phyloP scores from a whole-genome alignment of 2,797 vertebrate species.

The Sphenodon punctatus region DNA sequence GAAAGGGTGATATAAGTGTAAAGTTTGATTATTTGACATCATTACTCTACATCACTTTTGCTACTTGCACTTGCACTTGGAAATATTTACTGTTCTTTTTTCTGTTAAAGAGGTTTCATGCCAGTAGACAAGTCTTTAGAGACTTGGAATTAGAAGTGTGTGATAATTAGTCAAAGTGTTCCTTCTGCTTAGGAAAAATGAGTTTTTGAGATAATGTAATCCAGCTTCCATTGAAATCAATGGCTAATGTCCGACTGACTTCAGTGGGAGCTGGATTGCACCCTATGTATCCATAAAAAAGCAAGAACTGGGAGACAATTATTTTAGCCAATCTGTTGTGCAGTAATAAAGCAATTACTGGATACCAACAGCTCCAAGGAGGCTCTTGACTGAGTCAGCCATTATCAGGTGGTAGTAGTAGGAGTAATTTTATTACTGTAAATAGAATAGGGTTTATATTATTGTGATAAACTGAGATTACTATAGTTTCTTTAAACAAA shows the following conservation, averaged over 20 bases:
- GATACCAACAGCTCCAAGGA: neutral
- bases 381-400: neutral
- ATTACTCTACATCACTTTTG: too few species aligned
- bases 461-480: neutral
- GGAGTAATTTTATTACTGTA: neutral
- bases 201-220: too few species aligned
- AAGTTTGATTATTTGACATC: too few species aligned
- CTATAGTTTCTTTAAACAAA: neutral
- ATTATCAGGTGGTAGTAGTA: neutral
- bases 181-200: neutral
- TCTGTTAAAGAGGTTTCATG: neutral
- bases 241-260: too few species aligned
- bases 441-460: neutral
- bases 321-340: neutral
- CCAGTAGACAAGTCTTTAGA: neutral
- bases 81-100: neutral
- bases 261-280: too few species aligned
- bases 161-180: neutral
- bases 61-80: neutral
- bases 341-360: too few species aligned
- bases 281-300: too few species aligned
- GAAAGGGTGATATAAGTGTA: too few species aligned
- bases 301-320: neutral
- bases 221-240: too few species aligned
- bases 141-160: neutral